Conservation (phyloP, 2,888 invertebrate genomes). For the Patella caerulea region DNA sequence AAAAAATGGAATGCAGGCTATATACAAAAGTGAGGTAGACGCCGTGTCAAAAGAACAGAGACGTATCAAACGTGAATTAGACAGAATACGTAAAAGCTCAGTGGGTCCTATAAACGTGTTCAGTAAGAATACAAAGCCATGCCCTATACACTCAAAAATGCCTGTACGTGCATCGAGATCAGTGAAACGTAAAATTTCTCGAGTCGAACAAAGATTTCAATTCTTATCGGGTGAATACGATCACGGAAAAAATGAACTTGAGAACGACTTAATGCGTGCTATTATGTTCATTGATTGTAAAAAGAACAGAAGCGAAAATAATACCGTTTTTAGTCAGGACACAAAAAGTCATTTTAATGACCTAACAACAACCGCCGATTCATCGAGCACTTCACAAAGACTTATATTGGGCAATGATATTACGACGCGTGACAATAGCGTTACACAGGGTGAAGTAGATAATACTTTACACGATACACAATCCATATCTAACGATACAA, state of each 20-base stretch:
- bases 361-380: not conserved
- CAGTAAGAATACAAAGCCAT: not conserved
- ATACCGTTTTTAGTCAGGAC: not conserved
- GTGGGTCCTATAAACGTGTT: not conserved
- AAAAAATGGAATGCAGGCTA: constrained; percentile 31
- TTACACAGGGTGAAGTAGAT: not conserved
- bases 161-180: not conserved
- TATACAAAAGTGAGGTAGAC: not conserved
- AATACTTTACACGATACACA: not conserved
- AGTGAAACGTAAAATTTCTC: not conserved
- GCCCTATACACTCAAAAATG: not conserved
- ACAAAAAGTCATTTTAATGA: constrained; percentile 6
- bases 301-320: constrained; percentile 1
- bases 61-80: constrained; percentile 3
- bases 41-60: constrained; percentile 4
- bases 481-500: not conserved
- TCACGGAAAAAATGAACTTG: not conserved
- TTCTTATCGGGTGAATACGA: not conserved
- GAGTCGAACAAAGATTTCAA: not conserved
- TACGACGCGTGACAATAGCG: not conserved
- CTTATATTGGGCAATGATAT: not conserved
- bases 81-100: not conserved
- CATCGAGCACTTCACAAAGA: not conserved
- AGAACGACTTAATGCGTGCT: constrained; percentile 3
- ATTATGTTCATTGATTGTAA: constrained; percentile 6